Base-by-base conservation (phyloP, 2,888 invertebrate genomes). In the Metallyticus violacea region DNA sequence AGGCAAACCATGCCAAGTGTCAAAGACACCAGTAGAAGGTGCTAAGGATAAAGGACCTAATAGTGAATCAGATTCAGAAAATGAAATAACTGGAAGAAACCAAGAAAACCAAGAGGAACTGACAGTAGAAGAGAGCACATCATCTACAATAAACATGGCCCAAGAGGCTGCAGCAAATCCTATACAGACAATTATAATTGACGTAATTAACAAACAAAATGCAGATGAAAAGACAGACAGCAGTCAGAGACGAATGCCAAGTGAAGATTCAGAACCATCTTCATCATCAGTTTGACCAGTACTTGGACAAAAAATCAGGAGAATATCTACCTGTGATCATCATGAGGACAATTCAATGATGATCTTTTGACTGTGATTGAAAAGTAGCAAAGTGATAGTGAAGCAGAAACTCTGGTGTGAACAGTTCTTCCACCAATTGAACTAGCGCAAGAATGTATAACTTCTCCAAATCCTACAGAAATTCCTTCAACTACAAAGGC, bases 371-470 rank as follows among this genome's bases (percentile, higher is more conserved):
- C 85, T 79, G 77, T 78, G 1, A 22, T 87, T 4, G 85, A 79
- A 4, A 62, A 79, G 9, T 80, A 87, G 62, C 81, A 82, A n/a
- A 7, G 26, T 25, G 82, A 83, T 25, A 79, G 28, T 4, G 91
- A 91, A 79, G 89, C 89, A 0, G 88, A 2, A 90, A 91, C 86
- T 90, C 90, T 87, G 89, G 89, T 26, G 87, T 90, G 15, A 90
- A 90, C 83, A 90, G 90, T 85, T 89, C 91, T 88, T 95, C 95
- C 90, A 95, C 95, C 9, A 92, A 96, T 96, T 89, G 96, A 97
- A 91, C 91, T 97, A 83, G 96, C 97, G 90, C n/a, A n/a, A 96
- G 96, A 91, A 97, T 97, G 96, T 97, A 27, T 82, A 29, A 86
- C 80, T n/a, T 87, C 86, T 77, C 86, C 87, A 85, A 81, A 84